These are phyloP conservation scores for Periphyllus acericola DNA, from an alignment of 2,888 invertebrate species.

Conservation along the genomic window DNA sequence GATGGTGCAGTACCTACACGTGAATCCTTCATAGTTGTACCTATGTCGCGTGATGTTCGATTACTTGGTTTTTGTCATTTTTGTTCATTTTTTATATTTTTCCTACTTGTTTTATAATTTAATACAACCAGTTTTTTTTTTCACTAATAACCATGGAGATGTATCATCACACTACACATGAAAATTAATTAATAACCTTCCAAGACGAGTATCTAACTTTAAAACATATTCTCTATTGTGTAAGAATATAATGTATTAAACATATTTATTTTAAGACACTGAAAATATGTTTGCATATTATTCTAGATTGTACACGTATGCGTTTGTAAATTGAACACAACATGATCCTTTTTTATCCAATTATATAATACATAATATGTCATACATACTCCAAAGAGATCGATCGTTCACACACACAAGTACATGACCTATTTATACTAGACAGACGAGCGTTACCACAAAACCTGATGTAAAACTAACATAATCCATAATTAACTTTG, in stretches of 20 bases:
- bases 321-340: neutral
- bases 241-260: too few relatives aligned
- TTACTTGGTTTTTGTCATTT: too few relatives aligned
- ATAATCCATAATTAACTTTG: slow-evolving; percentile 34
- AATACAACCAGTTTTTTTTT: too few relatives aligned
- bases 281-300: neutral
- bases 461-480: neutral
- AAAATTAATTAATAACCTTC: too few relatives aligned
- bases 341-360: neutral
- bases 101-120: too few relatives aligned
- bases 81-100: too few relatives aligned
- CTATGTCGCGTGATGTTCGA: neutral
- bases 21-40: neutral
- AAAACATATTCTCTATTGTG: too few relatives aligned
- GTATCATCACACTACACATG: too few relatives aligned
- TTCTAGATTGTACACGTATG: neutral
- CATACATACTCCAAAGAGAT: slow-evolving; percentile 12
- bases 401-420: neutral
- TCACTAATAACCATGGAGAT: too few relatives aligned
- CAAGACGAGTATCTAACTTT: too few relatives aligned
- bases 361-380: neutral
- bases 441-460: neutral
- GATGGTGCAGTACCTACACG: too few relatives aligned
- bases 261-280: too few relatives aligned
- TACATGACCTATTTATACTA: neutral